phyloP scores from a whole-genome alignment of 2,888 invertebrate genomes.

The Zaprionus obscuricornis region DNA sequence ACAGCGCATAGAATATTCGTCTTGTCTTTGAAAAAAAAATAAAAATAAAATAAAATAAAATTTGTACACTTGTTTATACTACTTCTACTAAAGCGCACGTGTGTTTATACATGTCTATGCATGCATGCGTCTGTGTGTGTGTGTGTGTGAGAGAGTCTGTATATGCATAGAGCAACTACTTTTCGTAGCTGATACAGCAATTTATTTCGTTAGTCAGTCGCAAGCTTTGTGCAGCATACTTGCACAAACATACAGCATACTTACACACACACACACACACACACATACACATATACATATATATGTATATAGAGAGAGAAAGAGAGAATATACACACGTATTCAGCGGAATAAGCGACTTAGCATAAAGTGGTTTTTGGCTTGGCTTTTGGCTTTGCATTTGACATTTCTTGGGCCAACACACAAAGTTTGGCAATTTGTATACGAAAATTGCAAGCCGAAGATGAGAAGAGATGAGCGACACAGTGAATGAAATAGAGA shows the following conservation, averaged over 20 bases:
- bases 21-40: no score
- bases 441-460: slow-evolving; percentile 32
- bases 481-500: no score
- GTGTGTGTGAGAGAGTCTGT: slow-evolving; percentile 4
- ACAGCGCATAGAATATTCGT: no score
- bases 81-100: no score
- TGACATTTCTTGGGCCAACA: slow-evolving; percentile 60
- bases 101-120: no score
- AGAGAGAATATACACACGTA: slow-evolving; percentile 1
- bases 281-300: slow-evolving; percentile 4
- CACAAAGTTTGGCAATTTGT: slow-evolving; percentile 56
- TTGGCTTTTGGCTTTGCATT: slow-evolving; percentile 63
- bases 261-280: neutral
- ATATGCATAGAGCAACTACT: slow-evolving; percentile 31
- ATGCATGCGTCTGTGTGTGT: no score
- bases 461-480: slow-evolving; percentile 16
- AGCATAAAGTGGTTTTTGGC: slow-evolving; percentile 60
- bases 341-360: slow-evolving; percentile 57
- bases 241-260: slow-evolving; percentile 17
- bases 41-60: no score
- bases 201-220: slow-evolving; percentile 65
- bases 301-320: no score
- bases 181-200: slow-evolving; percentile 71
- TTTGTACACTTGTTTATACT: no score
- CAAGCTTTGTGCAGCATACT: slow-evolving; percentile 49